These are phyloP conservation scores for Calephelis nemesis DNA, from an alignment of 1,140 invertebrate species.

Conservation along the genomic window DNA sequence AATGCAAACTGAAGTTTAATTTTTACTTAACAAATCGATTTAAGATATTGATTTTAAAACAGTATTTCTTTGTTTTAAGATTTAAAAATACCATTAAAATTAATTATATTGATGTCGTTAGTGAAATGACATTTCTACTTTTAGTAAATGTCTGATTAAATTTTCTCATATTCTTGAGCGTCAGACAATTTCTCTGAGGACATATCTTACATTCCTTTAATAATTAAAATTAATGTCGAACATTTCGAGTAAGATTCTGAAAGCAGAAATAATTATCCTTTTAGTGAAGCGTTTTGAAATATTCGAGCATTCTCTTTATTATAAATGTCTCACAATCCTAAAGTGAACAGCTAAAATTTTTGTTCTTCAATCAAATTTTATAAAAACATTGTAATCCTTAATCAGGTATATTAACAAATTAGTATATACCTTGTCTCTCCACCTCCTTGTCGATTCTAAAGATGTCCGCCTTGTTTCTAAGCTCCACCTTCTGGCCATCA, in stretches of 20 bases:
- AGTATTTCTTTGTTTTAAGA: no score
- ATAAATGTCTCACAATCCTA: not conserved
- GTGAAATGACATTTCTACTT: not conserved
- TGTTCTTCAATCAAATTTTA: no score
- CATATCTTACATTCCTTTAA: conserved; percentile 3
- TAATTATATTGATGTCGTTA: not conserved
- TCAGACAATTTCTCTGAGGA: not conserved
- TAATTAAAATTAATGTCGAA: not conserved
- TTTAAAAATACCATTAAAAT: no score
- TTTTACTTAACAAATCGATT: no score
- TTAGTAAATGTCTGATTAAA: no score
- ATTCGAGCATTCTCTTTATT: not conserved
- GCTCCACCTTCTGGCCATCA: conserved; percentile 67
- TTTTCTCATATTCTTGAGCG: not conserved
- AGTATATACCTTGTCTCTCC: conserved; percentile 43
- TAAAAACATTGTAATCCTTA: not conserved
- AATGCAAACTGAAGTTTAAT: not conserved
- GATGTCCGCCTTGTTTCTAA: conserved; percentile 69
- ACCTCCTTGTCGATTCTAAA: conserved; percentile 72
- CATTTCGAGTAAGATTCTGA: not conserved
- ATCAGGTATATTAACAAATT: not conserved
- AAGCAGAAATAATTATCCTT: not conserved
- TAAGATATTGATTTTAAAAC: no score
- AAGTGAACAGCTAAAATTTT: not conserved
- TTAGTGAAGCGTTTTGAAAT: not conserved